These are phyloP conservation scores for Euphonia xanthogaster DNA, from an alignment of 2,797 vertebrate species.

Conservation along the genomic window DNA sequence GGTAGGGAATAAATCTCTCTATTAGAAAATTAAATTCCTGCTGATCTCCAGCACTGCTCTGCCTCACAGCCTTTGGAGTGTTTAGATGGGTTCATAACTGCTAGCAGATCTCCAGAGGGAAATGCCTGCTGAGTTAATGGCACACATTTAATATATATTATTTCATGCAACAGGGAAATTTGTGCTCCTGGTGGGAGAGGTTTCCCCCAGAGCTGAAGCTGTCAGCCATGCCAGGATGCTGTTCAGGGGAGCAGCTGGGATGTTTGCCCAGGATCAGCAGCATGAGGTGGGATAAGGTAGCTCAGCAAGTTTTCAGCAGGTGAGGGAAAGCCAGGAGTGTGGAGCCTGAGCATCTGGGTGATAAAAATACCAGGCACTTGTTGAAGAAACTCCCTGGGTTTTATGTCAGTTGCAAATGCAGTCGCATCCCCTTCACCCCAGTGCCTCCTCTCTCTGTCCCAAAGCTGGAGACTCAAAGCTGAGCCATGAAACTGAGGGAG, in stretches of 20 bases:
- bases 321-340: background rate
- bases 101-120: background rate
- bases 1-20: constrained; percentile 2
- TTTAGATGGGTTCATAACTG: background rate
- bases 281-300: background rate
- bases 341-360: background rate
- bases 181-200: background rate
- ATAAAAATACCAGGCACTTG: background rate
- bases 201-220: background rate
- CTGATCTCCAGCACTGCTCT: constrained; percentile 3
- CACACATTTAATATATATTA: background rate
- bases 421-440: background rate
- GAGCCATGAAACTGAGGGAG: background rate
- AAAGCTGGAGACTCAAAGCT: background rate
- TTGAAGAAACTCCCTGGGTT: background rate
- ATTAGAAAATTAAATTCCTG: constrained; percentile 29
- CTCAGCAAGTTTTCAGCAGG: background rate
- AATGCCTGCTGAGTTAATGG: background rate
- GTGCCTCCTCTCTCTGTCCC: background rate
- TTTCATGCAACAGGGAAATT: background rate
- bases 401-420: background rate
- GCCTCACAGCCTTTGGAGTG: background rate
- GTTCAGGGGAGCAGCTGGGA: background rate
- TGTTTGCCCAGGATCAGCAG: background rate
- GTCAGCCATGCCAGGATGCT: background rate